These are phyloP conservation scores for Psylliodes chrysocephalus DNA, from an alignment of 2,888 invertebrate genomes.

Conservation along the genomic window DNA sequence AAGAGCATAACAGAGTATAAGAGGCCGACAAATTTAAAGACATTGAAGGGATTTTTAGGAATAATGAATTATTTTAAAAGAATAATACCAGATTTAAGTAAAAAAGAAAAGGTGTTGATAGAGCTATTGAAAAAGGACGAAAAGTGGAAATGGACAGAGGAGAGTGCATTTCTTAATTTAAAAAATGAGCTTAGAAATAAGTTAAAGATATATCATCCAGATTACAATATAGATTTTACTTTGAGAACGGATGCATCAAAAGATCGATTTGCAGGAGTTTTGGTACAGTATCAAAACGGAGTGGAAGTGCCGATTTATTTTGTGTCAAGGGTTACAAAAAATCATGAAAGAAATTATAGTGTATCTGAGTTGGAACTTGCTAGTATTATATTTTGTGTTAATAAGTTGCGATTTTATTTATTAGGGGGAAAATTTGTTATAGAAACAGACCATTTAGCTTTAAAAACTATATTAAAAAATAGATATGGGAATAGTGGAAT, in stretches of 20 bases:
- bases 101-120: slow-evolving; percentile 21
- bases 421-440: too few species aligned
- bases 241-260: slow-evolving; percentile 21
- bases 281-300: slow-evolving; percentile 16
- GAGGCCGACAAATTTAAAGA: too few species aligned
- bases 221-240: slow-evolving; percentile 12
- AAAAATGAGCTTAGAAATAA: slow-evolving; percentile 15
- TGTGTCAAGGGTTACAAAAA: slow-evolving; percentile 13
- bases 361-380: slow-evolving; percentile 5
- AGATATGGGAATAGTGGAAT: too few species aligned
- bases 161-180: slow-evolving; percentile 15
- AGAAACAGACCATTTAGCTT: too few species aligned
- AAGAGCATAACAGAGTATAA: too few species aligned
- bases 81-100: too few species aligned
- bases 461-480: too few species aligned
- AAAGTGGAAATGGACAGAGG: slow-evolving; percentile 19
- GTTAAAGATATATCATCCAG: slow-evolving; percentile 16
- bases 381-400: slow-evolving; percentile 16
- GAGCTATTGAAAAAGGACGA: slow-evolving; percentile 27
- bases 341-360: slow-evolving; percentile 9
- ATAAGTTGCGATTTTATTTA: slow-evolving; percentile 28
- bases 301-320: slow-evolving; percentile 16
- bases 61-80: too few species aligned
- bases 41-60: too few species aligned
- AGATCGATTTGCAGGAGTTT: slow-evolving; percentile 15